Evolutionary conservation across 2,113 vertebrate genomes (phyloP).

Genomic region (Campylorhamphus procurvoides): DNA sequence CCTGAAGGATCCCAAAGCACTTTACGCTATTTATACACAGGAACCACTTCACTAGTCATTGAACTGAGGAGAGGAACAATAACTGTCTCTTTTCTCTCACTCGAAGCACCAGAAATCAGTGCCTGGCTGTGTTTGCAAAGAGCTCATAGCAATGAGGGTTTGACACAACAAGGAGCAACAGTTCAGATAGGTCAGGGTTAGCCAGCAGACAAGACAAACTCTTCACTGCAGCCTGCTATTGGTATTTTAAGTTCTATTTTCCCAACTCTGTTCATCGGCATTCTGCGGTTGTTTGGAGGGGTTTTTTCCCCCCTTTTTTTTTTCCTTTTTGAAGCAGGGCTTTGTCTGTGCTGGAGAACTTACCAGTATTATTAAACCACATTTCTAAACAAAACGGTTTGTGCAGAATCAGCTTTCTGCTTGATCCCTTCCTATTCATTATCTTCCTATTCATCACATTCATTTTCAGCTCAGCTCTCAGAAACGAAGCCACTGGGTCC

Average conservation of each 20-base stretch:
- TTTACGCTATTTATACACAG: slow-evolving; percentile 54
- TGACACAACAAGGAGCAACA: background rate
- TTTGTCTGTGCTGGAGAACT: background rate
- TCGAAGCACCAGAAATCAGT: background rate
- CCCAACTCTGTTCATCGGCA: background rate
- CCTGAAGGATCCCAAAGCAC: slow-evolving; percentile 9
- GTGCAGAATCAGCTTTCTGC: slow-evolving; percentile 31
- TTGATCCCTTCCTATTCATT: slow-evolving; percentile 21
- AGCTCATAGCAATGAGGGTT: background rate
- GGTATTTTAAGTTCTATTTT: background rate
- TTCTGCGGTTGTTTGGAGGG: background rate
- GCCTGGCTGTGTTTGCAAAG: background rate
- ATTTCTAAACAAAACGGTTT: background rate
- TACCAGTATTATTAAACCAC: background rate
- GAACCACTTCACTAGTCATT: slow-evolving; percentile 57
- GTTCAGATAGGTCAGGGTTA: background rate
- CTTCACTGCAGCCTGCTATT: background rate
- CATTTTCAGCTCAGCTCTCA: background rate
- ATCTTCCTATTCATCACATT: background rate
- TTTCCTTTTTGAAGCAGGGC: background rate
- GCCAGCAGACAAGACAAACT: background rate
- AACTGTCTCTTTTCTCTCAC: background rate
- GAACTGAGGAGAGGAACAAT: slow-evolving; percentile 36
- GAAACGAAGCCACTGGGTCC: background rate
- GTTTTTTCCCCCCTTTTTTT: too few species aligned